Evolutionary conservation across 1,140 invertebrate genomes (phyloP).

Genomic region (Scaptodrosophila lebanonensis): DNA sequence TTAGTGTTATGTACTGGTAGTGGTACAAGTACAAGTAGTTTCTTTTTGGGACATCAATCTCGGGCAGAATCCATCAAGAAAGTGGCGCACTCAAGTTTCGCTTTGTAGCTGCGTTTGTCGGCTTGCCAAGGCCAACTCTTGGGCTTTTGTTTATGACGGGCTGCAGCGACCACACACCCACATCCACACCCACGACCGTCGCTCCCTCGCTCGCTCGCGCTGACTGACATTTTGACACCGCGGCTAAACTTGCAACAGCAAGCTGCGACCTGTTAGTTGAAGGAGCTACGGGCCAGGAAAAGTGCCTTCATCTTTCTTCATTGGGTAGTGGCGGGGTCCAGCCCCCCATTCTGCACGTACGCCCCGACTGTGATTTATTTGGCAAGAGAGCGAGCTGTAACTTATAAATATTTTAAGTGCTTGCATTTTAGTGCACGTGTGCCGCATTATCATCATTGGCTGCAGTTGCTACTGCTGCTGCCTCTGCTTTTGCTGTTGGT

Average conservation of each 20-base stretch:
- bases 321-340: slow-evolving; percentile 28
- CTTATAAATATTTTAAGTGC: slow-evolving; percentile 73
- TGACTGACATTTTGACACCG: slow-evolving; percentile 40
- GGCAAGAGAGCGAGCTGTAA: slow-evolving; percentile 28
- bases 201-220: no score
- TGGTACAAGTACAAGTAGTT: slow-evolving; percentile 20
- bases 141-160: slow-evolving; percentile 37
- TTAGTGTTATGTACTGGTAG: slow-evolving; percentile 7
- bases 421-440: slow-evolving; percentile 71
- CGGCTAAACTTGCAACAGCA: slow-evolving; percentile 32
- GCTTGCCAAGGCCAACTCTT: slow-evolving; percentile 33
- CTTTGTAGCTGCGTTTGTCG: slow-evolving; percentile 1
- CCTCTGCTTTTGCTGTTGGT: no score
- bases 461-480: no score
- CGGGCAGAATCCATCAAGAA: slow-evolving; percentile 47
- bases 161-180: slow-evolving; percentile 7
- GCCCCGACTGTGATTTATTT: slow-evolving; percentile 57
- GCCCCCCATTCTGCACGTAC: no score
- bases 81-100: slow-evolving; percentile 30
- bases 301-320: slow-evolving; percentile 60
- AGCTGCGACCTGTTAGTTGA: no score
- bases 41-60: slow-evolving; percentile 55
- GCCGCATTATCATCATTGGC: slow-evolving; percentile 59
- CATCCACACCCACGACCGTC: not conserved
- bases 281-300: no score